Conservation (phyloP, 2,888 invertebrate species). For the Euclidia mi region DNA sequence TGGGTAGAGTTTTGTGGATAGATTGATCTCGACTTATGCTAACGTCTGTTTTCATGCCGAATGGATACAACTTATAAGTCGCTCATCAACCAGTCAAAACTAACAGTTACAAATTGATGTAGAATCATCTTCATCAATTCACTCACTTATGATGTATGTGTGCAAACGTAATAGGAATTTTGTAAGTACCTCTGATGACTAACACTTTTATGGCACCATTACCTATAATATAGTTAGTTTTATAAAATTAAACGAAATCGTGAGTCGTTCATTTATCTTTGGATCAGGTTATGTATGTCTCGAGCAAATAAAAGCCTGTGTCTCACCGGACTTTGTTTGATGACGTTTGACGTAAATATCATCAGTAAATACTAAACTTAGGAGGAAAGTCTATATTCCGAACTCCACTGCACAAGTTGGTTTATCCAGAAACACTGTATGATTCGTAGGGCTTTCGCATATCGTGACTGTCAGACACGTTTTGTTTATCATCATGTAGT, state of each 20-base stretch:
- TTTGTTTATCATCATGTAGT: neutral
- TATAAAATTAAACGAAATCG: constrained; percentile 23
- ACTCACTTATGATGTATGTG: no score
- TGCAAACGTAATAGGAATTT: constrained; percentile 21
- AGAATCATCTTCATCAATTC: no score
- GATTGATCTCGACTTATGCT: no score
- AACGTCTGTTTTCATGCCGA: no score
- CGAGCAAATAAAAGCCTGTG: neutral
- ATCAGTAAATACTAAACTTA: neutral
- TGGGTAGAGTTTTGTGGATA: no score
- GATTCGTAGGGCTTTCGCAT: neutral
- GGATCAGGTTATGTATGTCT: constrained; percentile 2
- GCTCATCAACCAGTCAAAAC: no score
- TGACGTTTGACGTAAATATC: constrained; percentile 10
- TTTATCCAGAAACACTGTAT: neutral
- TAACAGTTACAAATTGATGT: no score
- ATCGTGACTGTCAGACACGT: neutral
- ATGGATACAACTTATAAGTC: no score
- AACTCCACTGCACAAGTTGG: neutral
- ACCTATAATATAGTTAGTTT: neutral
- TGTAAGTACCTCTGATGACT: constrained; percentile 26
- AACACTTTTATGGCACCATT: neutral
- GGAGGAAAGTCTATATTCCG: neutral
- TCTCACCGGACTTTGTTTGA: neutral
- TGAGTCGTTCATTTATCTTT: constrained; percentile 20